Evolutionary conservation across 2,888 invertebrate species (phyloP).

Genomic region (Syritta pipiens): DNA sequence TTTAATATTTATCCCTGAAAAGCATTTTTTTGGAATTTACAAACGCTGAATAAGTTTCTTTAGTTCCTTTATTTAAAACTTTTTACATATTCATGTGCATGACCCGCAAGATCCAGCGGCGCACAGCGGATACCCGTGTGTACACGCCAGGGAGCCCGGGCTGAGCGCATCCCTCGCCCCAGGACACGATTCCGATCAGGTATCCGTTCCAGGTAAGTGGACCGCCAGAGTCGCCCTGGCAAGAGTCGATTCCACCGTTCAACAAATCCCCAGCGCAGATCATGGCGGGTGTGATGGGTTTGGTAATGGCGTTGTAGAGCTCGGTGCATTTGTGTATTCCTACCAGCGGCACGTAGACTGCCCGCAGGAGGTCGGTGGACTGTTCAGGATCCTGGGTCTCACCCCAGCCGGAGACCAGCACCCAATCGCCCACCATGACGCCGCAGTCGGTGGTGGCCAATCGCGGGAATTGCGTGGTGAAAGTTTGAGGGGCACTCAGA

Average conservation of each 20-base stretch:
- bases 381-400: not conserved
- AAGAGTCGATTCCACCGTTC: not conserved
- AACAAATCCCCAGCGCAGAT: not conserved
- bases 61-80: not conserved
- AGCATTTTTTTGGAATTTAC: too few relatives aligned
- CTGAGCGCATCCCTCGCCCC: conserved; percentile 8
- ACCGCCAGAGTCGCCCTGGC: conserved; percentile 23
- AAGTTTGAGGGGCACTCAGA: not conserved
- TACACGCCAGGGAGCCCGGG: conserved; percentile 2
- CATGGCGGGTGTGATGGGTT: not conserved
- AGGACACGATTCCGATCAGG: conserved; percentile 3
- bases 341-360: not conserved
- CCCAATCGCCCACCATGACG: not conserved
- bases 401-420: conserved; percentile 10
- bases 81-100: not conserved
- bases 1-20: conserved; percentile 74
- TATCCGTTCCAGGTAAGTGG: not conserved
- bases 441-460: not conserved
- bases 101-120: not conserved
- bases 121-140: not conserved
- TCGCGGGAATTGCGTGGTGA: not conserved
- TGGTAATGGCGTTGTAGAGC: not conserved
- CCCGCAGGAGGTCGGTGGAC: not conserved
- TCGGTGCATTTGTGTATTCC: not conserved
- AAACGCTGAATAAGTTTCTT: too few relatives aligned